These are phyloP conservation scores for Amphibalanus amphitrite DNA, from an alignment of 1,140 invertebrate species.

Conservation along the genomic window DNA sequence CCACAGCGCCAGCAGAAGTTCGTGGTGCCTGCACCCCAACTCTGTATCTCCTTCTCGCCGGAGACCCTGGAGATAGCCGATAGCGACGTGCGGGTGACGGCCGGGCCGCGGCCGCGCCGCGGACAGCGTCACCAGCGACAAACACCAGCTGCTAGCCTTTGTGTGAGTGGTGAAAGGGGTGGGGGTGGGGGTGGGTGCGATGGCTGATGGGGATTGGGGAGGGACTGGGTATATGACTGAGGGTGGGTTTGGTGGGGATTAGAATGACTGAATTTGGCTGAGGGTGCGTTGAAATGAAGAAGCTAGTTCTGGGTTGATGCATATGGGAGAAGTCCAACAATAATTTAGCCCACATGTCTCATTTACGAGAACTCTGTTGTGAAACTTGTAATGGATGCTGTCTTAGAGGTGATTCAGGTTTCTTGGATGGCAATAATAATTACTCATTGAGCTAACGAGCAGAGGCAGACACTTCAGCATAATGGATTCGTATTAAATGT, in stretches of 20 bases:
- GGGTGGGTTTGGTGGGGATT: neutral
- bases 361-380: no score
- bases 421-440: no score
- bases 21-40: slow-evolving; percentile 75
- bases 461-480: no score
- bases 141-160: slow-evolving; percentile 76
- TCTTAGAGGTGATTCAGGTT: no score
- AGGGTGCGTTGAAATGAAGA: neutral
- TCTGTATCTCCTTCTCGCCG: slow-evolving; percentile 61
- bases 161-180: slow-evolving; percentile 35
- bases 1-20: slow-evolving; percentile 73
- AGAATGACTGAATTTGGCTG: neutral
- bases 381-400: no score
- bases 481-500: no score
- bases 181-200: neutral
- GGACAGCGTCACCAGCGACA: slow-evolving; percentile 47
- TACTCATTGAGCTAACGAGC: no score
- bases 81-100: slow-evolving; percentile 43
- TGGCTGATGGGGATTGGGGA: neutral
- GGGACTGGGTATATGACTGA: neutral
- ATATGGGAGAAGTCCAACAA: neutral
- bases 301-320: neutral
- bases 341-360: no score
- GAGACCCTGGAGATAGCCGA: slow-evolving; percentile 61
- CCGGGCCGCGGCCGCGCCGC: slow-evolving; percentile 23